A percentile compares a stretch with the other conserved stretches of the same genome.
Conservation (phyloP, 2,113 vertebrate species). For the Strix uralensis region DNA sequence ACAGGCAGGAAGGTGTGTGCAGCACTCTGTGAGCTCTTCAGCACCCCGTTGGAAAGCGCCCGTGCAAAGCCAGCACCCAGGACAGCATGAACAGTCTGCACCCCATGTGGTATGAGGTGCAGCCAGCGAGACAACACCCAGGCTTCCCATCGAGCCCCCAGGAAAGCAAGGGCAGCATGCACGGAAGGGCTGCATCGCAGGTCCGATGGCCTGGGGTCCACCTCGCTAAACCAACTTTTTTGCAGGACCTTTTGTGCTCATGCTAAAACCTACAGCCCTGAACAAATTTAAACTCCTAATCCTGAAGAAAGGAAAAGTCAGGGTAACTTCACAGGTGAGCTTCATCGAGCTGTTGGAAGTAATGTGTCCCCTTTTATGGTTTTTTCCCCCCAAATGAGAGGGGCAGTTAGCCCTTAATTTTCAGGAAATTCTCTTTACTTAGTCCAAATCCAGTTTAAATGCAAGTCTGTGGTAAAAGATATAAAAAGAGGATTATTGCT, state of each 20-base stretch:
- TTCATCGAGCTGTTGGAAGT: not conserved
- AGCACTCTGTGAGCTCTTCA: not conserved
- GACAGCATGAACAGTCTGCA: not conserved
- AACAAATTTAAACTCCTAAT: not conserved
- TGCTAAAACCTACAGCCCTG: not conserved
- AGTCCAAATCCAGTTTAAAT: slow-evolving; percentile 64
- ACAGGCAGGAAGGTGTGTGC: not conserved
- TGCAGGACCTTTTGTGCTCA: not conserved
- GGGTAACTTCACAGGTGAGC: not conserved
- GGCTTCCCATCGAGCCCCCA: rapidly evolving
- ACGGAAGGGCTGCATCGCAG: not conserved
- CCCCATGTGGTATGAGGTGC: not conserved
- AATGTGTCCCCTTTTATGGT: not conserved
- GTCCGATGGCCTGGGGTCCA: not conserved
- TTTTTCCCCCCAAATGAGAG: not conserved
- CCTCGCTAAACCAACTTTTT: not conserved
- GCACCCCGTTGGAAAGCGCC: not conserved
- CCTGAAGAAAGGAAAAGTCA: not conserved
- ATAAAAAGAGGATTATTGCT: slow-evolving; percentile 61
- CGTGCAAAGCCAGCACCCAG: not conserved
- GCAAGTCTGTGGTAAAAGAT: slow-evolving; percentile 63
- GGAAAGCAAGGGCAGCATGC: not conserved
- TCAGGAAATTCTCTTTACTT: slow-evolving; percentile 71
- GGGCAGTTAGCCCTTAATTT: slow-evolving; percentile 47
- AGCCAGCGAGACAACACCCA: not conserved